phyloP scores from a whole-genome alignment of 2,797 vertebrate species.

The Arctocebus calabarensis region DNA sequence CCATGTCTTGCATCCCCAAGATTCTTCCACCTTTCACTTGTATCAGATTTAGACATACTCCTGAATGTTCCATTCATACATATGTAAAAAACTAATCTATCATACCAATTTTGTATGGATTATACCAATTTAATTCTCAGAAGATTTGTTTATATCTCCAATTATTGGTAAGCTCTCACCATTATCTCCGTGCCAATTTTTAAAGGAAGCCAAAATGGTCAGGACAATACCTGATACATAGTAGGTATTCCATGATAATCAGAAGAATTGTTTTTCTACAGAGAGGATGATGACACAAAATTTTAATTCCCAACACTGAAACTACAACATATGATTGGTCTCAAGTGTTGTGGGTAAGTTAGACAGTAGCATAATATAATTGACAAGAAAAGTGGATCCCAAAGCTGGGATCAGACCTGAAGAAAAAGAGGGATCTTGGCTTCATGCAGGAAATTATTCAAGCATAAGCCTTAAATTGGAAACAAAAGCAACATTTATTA shows the following conservation, averaged over 20 bases:
- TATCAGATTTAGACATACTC: not conserved
- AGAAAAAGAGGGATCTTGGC: not conserved
- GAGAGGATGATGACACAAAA: not conserved
- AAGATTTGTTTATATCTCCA: not conserved
- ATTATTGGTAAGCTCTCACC: not conserved
- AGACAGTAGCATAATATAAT: not conserved
- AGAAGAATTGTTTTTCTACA: not conserved
- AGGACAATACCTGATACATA: not conserved
- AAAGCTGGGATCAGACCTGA: not conserved
- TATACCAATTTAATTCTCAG: not conserved
- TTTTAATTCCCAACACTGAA: slow-evolving; percentile 45
- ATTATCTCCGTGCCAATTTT: not conserved
- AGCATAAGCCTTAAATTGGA: not conserved
- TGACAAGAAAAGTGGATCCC: not conserved
- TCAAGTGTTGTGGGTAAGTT: not conserved
- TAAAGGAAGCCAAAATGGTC: slow-evolving; percentile 6
- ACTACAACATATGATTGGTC: not conserved
- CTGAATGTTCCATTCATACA: not conserved
- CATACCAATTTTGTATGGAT: not conserved
- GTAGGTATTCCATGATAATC: not conserved
- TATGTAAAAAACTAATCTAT: not conserved
- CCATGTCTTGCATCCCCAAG: not conserved
- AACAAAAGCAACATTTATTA: not conserved
- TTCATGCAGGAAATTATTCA: not conserved
- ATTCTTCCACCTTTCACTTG: not conserved